Evolutionary conservation across 1,140 invertebrate species (phyloP).

Genomic region (Liolophura sinensis): DNA sequence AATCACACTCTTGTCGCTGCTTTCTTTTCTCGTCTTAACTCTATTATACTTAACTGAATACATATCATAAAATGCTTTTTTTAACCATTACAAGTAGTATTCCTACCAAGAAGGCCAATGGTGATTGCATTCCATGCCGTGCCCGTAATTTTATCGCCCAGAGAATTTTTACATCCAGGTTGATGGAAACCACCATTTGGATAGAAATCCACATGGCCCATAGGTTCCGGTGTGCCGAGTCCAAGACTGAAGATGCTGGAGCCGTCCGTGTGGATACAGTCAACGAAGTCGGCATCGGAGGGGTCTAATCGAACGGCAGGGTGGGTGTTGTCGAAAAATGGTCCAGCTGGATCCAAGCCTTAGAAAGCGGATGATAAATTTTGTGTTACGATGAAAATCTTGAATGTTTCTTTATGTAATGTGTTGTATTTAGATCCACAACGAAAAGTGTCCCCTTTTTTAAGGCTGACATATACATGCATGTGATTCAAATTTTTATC

Average conservation of each 20-base stretch:
- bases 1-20: too few relatives aligned
- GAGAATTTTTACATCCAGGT: constrained; percentile 40
- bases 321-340: constrained; percentile 66
- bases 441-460: too few relatives aligned
- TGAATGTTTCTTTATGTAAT: too few relatives aligned
- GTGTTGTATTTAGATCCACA: too few relatives aligned
- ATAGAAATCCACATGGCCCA: constrained; percentile 92
- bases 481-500: too few relatives aligned
- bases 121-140: constrained; percentile 30
- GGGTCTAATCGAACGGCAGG: constrained; percentile 57
- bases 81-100: too few relatives aligned
- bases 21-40: too few relatives aligned
- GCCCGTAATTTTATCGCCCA: constrained; percentile 26
- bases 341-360: constrained; percentile 74
- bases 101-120: neutral
- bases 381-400: too few relatives aligned
- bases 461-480: too few relatives aligned
- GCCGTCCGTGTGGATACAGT: constrained; percentile 93
- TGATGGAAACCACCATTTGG: constrained; percentile 49
- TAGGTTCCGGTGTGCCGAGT: constrained; percentile 81
- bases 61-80: too few relatives aligned
- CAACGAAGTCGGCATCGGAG: constrained; percentile 85
- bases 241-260: constrained; percentile 49
- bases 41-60: neutral
- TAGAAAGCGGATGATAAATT: neutral